phyloP scores from a whole-genome alignment of 2,797 vertebrate species.

The Pseudomugil gertrudae region DNA sequence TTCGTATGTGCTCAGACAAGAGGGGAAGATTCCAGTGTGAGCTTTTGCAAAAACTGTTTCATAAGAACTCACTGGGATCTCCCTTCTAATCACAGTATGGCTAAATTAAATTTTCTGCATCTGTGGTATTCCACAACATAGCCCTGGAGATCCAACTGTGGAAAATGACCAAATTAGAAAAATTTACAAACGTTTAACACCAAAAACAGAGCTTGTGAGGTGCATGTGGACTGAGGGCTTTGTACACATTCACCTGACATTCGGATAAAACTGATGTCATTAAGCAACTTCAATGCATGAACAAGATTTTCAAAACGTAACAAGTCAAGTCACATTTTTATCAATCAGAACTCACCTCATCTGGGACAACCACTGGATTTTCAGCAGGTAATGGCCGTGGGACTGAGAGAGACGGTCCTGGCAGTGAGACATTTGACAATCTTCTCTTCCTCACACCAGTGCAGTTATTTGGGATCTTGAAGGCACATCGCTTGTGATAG shows the following conservation, averaged over 20 bases:
- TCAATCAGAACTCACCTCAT: constrained; percentile 84
- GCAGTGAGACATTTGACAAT: constrained; percentile 93
- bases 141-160: constrained; percentile 36
- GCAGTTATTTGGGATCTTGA: constrained; percentile 99
- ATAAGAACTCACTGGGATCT: constrained; percentile 49
- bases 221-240: constrained; percentile 18
- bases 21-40: constrained; percentile 51
- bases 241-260: constrained; percentile 38
- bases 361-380: constrained; percentile 81
- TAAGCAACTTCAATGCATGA: constrained; percentile 6
- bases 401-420: constrained; percentile 89
- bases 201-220: constrained; percentile 35
- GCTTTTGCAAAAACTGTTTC: constrained; percentile 63
- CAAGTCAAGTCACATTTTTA: not conserved
- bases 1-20: constrained; percentile 53
- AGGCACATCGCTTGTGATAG: constrained; percentile 98
- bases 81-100: constrained; percentile 27
- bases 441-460: constrained; percentile 93
- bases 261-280: constrained; percentile 21
- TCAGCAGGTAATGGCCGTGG: constrained; percentile 87
- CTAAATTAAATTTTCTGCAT: constrained; percentile 66
- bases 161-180: constrained; percentile 53
- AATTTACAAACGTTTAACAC: constrained; percentile 57
- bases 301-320: constrained; percentile 6
- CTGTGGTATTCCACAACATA: constrained; percentile 55